A percentile compares a stretch with the other conserved stretches of the same genome.
These are phyloP conservation scores for Pelosia muscerda DNA, from an alignment of 2,888 invertebrate species.

Conservation along the genomic window DNA sequence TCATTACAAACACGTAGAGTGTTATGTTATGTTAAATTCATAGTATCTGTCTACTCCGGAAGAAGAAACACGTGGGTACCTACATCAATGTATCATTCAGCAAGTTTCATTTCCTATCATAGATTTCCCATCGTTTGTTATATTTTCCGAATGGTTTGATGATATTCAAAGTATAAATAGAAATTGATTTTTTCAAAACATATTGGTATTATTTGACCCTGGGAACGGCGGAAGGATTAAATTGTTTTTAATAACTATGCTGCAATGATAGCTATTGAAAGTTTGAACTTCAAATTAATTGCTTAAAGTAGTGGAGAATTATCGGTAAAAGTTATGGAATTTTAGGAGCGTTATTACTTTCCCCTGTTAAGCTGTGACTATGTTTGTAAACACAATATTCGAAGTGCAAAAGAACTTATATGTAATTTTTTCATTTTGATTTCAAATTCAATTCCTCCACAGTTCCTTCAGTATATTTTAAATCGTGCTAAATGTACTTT, in stretches of 20 bases:
- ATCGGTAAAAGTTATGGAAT: too few relatives aligned
- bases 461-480: too few relatives aligned
- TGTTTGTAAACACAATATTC: too few relatives aligned
- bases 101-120: neutral
- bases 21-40: too few relatives aligned
- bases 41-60: neutral
- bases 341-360: too few relatives aligned
- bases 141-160: neutral
- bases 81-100: neutral
- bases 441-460: too few relatives aligned
- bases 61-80: neutral
- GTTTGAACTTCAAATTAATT: neutral
- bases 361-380: too few relatives aligned
- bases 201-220: neutral
- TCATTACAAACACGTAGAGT: too few relatives aligned
- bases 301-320: too few relatives aligned
- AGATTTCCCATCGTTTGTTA: constrained; percentile 6
- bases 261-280: neutral
- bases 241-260: constrained; percentile 2
- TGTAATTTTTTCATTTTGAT: too few relatives aligned
- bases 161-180: constrained; percentile 6
- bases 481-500: too few relatives aligned
- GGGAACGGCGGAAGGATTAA: neutral
- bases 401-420: too few relatives aligned
- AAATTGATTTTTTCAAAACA: constrained; percentile 1